Conservation (phyloP, 2,797 vertebrate genomes). For the Corythornis leucogaster region DNA sequence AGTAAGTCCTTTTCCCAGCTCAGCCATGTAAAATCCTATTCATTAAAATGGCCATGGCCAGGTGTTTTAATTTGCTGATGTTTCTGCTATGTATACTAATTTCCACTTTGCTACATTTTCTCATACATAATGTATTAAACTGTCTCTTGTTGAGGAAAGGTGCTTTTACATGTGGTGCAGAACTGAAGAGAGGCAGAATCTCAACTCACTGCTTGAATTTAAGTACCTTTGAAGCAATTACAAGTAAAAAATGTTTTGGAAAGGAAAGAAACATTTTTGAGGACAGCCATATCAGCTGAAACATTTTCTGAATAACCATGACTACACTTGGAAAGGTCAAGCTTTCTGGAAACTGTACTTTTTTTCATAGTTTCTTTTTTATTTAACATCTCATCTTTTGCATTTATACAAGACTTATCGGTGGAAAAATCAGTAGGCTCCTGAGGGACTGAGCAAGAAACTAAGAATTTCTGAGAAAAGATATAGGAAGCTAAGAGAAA, state of each 20-base stretch:
- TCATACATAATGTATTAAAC: conserved; percentile 37
- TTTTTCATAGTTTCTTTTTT: background rate
- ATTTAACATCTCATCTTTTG: background rate
- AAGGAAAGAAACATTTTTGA: background rate
- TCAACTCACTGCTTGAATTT: background rate
- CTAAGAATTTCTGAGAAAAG: background rate
- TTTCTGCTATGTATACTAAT: background rate
- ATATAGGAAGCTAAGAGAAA: background rate
- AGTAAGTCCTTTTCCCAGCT: background rate
- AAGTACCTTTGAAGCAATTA: conserved; percentile 37
- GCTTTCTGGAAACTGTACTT: background rate
- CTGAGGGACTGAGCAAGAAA: background rate
- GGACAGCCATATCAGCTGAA: background rate
- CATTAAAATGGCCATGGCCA: background rate
- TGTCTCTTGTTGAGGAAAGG: background rate
- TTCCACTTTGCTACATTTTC: conserved; percentile 14
- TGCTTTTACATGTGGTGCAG: background rate
- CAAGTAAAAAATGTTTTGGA: background rate
- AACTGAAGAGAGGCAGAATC: background rate
- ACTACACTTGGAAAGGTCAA: background rate
- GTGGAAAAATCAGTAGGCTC: background rate
- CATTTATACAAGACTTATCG: background rate
- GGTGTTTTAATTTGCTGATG: background rate
- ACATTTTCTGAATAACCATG: background rate
- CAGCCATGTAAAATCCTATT: background rate